Percentiles rank a stretch among this genome's conserved stretches.
These are phyloP conservation scores for Microtus obscurus DNA, from an alignment of 2,797 vertebrate genomes.

Conservation along the genomic window DNA sequence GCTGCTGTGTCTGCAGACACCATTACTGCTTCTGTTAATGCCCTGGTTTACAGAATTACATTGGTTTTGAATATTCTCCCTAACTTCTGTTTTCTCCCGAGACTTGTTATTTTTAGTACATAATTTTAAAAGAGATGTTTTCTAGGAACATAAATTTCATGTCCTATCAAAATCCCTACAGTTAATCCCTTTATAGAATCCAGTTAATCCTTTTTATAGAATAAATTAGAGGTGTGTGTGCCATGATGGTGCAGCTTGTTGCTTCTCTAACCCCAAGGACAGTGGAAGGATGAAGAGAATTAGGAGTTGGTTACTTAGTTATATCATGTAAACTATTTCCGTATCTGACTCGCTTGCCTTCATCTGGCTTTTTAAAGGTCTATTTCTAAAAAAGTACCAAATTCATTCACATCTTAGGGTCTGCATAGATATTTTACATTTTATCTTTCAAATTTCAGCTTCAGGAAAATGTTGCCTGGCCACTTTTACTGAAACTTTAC, in stretches of 20 bases:
- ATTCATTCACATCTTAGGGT: not conserved
- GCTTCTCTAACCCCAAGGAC: slow-evolving; percentile 30
- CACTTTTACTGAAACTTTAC: not conserved
- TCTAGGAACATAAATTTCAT: slow-evolving; percentile 52
- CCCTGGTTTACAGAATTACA: slow-evolving; percentile 36
- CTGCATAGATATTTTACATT: slow-evolving; percentile 15
- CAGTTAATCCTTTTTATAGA: slow-evolving; percentile 60
- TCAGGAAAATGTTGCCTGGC: not conserved
- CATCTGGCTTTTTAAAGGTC: not conserved
- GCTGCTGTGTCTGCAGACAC: slow-evolving; percentile 50
- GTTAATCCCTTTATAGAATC: no score
- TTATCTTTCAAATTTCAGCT: not conserved
- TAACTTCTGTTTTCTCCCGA: slow-evolving; percentile 49
- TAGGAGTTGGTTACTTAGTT: slow-evolving; percentile 3
- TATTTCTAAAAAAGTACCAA: slow-evolving; percentile 10
- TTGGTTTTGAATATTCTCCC: slow-evolving; percentile 34
- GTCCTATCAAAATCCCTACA: slow-evolving; percentile 46
- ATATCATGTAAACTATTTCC: slow-evolving; percentile 2
- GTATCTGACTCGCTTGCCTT: not conserved
- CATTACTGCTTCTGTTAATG: slow-evolving; percentile 53
- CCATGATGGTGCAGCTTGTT: not conserved
- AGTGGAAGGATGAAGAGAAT: not conserved
- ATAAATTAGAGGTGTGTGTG: not conserved
- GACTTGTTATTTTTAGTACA: slow-evolving; percentile 49
- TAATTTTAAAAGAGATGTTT: slow-evolving; percentile 52